Percentiles rank a stretch among this genome's conserved stretches.
phyloP scores from a whole-genome alignment of 2,888 invertebrate species.

The Catotricha subobsoleta region DNA sequence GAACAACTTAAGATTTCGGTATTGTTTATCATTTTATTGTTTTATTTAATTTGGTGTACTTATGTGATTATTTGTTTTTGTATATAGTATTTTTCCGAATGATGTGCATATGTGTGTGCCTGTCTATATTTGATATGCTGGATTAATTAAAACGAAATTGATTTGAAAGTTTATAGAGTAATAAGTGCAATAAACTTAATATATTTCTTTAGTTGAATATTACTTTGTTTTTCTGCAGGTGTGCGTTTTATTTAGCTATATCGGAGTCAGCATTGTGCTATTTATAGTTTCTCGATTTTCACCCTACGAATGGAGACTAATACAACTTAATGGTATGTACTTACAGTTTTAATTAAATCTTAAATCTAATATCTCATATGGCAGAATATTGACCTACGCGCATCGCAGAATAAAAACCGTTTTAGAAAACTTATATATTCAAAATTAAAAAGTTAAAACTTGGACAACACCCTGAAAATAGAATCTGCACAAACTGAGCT shows the following conservation, averaged over 20 bases:
- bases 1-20: too few species aligned
- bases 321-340: slow-evolving; percentile 30
- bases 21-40: too few species aligned
- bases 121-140: too few species aligned
- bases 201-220: neutral
- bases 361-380: neutral
- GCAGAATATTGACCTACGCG: too few species aligned
- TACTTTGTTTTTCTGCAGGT: slow-evolving; percentile 25
- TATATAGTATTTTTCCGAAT: too few species aligned
- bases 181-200: neutral
- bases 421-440: neutral
- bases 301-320: slow-evolving; percentile 89
- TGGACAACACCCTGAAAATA: neutral
- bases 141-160: neutral
- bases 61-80: too few species aligned
- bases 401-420: neutral
- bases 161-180: neutral
- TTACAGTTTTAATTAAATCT: neutral
- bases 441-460: neutral
- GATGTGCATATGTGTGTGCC: too few species aligned
- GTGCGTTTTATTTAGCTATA: slow-evolving; percentile 77
- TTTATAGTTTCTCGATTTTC: slow-evolving; percentile 95
- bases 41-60: too few species aligned
- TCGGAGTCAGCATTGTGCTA: slow-evolving; percentile 90
- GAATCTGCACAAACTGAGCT: neutral